phyloP scores from a whole-genome alignment of 2,797 vertebrate genomes.

The Lophotriccus pileatus region DNA sequence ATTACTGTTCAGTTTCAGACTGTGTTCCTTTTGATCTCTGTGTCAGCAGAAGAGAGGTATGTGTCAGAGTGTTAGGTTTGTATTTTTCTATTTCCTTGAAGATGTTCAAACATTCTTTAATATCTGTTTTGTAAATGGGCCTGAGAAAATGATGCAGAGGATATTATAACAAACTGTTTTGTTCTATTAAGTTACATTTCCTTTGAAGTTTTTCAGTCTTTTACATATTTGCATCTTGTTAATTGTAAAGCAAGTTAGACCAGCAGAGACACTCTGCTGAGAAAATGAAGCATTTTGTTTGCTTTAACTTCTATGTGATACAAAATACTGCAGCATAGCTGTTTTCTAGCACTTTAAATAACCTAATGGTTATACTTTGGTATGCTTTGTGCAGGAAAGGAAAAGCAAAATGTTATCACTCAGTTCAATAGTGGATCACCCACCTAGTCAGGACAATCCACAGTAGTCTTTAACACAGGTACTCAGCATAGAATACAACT shows the following conservation, averaged over 20 bases:
- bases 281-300: background rate
- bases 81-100: background rate
- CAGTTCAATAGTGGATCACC: background rate
- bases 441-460: background rate
- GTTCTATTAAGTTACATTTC: background rate
- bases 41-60: background rate
- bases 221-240: background rate
- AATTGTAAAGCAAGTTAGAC: background rate
- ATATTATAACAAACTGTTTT: background rate
- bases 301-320: background rate
- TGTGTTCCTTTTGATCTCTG: constrained; percentile 4
- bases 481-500: background rate
- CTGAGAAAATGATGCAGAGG: background rate
- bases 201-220: background rate
- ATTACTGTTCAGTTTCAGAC: background rate
- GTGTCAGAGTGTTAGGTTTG: background rate
- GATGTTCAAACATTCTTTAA: background rate
- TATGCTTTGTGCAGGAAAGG: background rate
- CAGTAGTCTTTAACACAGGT: background rate
- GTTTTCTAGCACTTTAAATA: background rate
- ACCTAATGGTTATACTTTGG: background rate
- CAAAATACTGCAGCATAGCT: background rate
- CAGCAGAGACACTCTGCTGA: background rate
- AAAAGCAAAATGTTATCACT: background rate
- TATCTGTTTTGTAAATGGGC: constrained; percentile 4